Percentiles rank a stretch among this genome's conserved stretches.
Evolutionary conservation across 1,140 invertebrate species (phyloP).

Genomic region (Drosophila setifemur): DNA sequence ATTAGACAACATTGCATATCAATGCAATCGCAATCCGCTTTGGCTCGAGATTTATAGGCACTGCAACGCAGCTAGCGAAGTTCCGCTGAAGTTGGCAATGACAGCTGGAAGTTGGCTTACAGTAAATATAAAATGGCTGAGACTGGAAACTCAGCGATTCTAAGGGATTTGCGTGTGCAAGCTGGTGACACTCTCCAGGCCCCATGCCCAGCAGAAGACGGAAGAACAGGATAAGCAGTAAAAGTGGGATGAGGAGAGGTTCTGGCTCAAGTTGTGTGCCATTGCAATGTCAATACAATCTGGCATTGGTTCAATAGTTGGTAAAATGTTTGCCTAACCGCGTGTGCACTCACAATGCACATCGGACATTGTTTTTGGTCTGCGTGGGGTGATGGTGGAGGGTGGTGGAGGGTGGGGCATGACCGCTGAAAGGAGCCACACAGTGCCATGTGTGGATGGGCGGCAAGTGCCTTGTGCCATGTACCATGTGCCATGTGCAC

Average conservation of each 20-base stretch:
- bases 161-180: conserved; percentile 68
- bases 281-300: conserved; percentile 69
- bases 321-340: conserved; percentile 78
- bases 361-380: conserved; percentile 52
- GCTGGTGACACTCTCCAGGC: conserved; percentile 59
- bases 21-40: conserved; percentile 74
- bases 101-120: conserved; percentile 36
- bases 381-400: background rate
- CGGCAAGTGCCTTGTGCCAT: background rate
- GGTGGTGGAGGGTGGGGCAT: background rate
- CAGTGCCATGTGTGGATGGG: conserved; percentile 6
- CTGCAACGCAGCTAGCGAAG: conserved; percentile 43
- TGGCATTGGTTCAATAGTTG: conserved; percentile 78
- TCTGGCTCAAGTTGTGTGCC: conserved; percentile 40
- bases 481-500: conserved; percentile 58
- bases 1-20: conserved; percentile 66
- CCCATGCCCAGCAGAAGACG: background rate
- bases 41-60: conserved; percentile 68
- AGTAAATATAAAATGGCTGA: conserved; percentile 53
- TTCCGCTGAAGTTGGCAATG: conserved; percentile 14
- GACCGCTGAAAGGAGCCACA: background rate
- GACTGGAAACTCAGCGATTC: conserved; percentile 65
- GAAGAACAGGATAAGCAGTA: background rate
- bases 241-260: background rate
- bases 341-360: conserved; percentile 69